Base-by-base conservation (phyloP, 2,113 vertebrate species). In the Rhadina sibilatrix region DNA sequence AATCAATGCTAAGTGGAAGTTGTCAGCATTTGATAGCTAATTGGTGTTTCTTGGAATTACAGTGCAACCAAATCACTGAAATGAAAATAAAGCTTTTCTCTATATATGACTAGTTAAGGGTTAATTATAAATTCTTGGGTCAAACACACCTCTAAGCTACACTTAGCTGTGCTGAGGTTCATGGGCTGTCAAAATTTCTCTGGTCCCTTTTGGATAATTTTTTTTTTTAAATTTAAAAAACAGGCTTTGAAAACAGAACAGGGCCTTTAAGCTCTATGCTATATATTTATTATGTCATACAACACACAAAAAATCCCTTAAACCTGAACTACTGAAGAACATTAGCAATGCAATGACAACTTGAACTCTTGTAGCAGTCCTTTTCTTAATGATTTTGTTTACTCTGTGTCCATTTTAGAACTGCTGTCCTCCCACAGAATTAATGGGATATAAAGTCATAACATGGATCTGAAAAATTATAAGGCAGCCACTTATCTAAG, bases 401-500 rank as follows among this genome's bases (percentile, higher is more conserved):
- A 75, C 53, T 84, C 66, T 13, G 0, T 79, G 28, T 78, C 94
- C 80, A 44, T 56, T 83, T 87, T 79, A 90, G 85, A 93, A 35
- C 83, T 92, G 30, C 64, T 87, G 53, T 94, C 65, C 75, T 91
- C 79, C 75, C 82, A 61, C 63, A 75, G 52, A 95, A 95, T 97
- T 96, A 96, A 95, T 81, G 93, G 22, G 40, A 94, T 65, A 63
- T 49, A 71, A 90, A 97, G 68, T 86, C 49, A 61, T 76, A 95
- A 76, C n/a, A 66, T 9, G n/a, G 33, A 76, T 94, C 30, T 94
- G 74, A 96, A 89, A 94, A 94, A 89, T 83, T 74, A 33, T 71
- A 71, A 94, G 74, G 49, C 66, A 83, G 64, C 40, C 40, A 40
- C 40, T 40, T 40, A 14, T 40, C 40, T 40, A 14, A 40, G 40